Evolutionary conservation across 2,797 vertebrate species (phyloP), one percentile per base, ranked within the genome.

Genomic region (Rhinophrynus dorsalis): DNA sequence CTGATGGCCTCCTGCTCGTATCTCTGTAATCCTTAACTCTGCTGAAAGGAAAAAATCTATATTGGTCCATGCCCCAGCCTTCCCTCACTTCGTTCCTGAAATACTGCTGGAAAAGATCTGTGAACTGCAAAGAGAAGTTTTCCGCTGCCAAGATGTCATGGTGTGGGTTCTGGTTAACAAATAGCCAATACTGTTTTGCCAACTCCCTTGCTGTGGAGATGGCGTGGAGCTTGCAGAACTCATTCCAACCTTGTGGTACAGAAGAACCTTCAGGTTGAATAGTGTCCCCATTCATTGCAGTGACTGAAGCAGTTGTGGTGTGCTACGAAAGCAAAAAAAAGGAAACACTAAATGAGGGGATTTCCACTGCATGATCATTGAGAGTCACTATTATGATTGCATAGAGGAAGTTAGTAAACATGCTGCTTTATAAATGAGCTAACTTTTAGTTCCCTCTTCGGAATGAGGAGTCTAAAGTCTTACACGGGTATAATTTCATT

Each of bases 171-270:
- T 94, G 92, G 50, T 88, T 85, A 79, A 90, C 91, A 1, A 98
- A 98, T 74, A 86, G 92, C 82, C 91, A 90, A 86, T 98, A 99
- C 77, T 97, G 95, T 76, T 90, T 90, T 4, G 95, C 96, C 77
- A 99, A 85, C 78, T 97, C 93, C 78, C 90, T 90, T 68, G 97
- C 96, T 0, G 95, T 86, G 69, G 92, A 90, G 64, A 93, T 92
- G 58, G 97, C 97, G n/a, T 98, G 95, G 76, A 92, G 89, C 92
- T 99, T 96, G 5, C 97, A 99, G 88, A 98, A 99, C 83, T 97
- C 97, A 84, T 91, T 92, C 97, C 97, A 98, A 90, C 93, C 92
- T 76, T 90, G 87, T 1, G 90, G 90, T 80, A 86, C 79, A 47
- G 84, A 81, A 79, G 86, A 74, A 80, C 87, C 88, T 83, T 85